A percentile compares a stretch with the other conserved stretches of the same genome.
Evolutionary conservation across 2,797 vertebrate species (phyloP).

Genomic region (Pangasius larnaudii): DNA sequence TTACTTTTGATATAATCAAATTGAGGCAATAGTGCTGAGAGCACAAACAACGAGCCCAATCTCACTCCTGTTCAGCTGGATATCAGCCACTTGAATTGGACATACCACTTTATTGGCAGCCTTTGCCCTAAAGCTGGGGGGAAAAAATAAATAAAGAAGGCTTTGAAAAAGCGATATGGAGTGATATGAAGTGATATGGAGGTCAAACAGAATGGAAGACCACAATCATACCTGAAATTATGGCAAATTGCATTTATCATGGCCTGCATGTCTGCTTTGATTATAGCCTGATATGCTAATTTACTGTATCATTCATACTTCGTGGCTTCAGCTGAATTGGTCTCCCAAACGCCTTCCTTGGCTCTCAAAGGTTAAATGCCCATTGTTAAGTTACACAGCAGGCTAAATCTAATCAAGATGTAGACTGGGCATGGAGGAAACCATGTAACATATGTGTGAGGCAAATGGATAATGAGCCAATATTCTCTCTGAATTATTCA

Average conservation of each 20-base stretch:
- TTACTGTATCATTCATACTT: constrained; percentile 49
- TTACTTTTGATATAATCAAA: constrained; percentile 43
- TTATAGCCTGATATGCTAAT: constrained; percentile 54
- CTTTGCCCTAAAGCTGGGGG: constrained; percentile 38
- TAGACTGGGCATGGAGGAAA: constrained; percentile 39
- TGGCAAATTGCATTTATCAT: constrained; percentile 57
- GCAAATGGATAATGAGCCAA: constrained; percentile 52
- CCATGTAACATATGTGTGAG: constrained; percentile 51
- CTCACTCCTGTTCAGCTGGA: constrained; percentile 46
- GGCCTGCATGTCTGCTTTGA: constrained; percentile 38
- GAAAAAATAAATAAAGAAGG: constrained; percentile 28
- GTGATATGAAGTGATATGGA: constrained; percentile 25
- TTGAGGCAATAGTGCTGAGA: constrained; percentile 42
- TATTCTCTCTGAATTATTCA: constrained; percentile 57
- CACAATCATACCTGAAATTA: constrained; percentile 45
- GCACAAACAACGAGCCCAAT: constrained; percentile 52
- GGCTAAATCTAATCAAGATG: constrained; percentile 51
- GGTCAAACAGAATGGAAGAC: constrained; percentile 21
- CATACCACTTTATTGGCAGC: constrained; percentile 37
- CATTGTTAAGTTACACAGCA: constrained; percentile 48
- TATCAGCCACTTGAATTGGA: constrained; percentile 52
- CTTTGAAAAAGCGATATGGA: constrained; percentile 8
- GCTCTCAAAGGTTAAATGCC: constrained; percentile 57
- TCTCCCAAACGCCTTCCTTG: constrained; percentile 50
- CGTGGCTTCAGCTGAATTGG: constrained; percentile 37